Percentiles rank a stretch among this genome's conserved stretches.
phyloP scores from a whole-genome alignment of 2,888 invertebrate species.

The Amblyjoppa proteus region DNA sequence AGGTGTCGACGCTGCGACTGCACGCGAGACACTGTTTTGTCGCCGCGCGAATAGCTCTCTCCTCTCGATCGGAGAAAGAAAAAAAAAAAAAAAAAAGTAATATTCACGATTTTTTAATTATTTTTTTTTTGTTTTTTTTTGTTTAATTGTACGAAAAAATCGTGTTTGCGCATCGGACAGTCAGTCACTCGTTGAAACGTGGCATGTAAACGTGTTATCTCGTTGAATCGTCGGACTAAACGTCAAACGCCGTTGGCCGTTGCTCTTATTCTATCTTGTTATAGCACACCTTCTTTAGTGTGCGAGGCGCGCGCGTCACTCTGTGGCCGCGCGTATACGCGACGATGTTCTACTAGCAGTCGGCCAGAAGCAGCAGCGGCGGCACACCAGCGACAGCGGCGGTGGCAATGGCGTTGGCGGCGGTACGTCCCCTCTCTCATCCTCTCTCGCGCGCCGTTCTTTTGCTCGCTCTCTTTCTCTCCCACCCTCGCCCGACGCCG shows the following conservation, averaged over 20 bases:
- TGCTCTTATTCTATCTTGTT: background rate
- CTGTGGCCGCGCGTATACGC: constrained; percentile 65
- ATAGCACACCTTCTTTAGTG: constrained; percentile 42
- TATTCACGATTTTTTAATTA: too few relatives aligned
- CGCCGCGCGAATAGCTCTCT: background rate
- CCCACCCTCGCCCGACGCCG: constrained; percentile 38
- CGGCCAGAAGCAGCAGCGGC: constrained; percentile 64
- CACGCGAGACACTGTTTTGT: background rate
- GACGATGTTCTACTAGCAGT: constrained; percentile 69
- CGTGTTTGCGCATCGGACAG: too few relatives aligned
- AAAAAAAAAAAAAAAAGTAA: too few relatives aligned
- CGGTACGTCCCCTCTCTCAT: constrained; percentile 62
- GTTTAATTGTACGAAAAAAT: too few relatives aligned
- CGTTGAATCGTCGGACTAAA: constrained; percentile 7
- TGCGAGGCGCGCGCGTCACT: constrained; percentile 63
- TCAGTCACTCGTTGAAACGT: background rate
- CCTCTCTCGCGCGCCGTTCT: constrained; percentile 71
- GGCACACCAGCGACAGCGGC: constrained; percentile 60
- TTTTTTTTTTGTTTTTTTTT: too few relatives aligned
- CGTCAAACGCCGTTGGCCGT: constrained; percentile 17
- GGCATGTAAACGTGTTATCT: constrained; percentile 1
- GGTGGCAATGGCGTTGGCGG: constrained; percentile 61
- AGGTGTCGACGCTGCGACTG: background rate
- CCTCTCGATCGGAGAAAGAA: too few relatives aligned
- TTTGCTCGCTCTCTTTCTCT: constrained; percentile 60